Conservation (phyloP, 1,140 invertebrate genomes). For the Aphelenchoides avenae region DNA sequence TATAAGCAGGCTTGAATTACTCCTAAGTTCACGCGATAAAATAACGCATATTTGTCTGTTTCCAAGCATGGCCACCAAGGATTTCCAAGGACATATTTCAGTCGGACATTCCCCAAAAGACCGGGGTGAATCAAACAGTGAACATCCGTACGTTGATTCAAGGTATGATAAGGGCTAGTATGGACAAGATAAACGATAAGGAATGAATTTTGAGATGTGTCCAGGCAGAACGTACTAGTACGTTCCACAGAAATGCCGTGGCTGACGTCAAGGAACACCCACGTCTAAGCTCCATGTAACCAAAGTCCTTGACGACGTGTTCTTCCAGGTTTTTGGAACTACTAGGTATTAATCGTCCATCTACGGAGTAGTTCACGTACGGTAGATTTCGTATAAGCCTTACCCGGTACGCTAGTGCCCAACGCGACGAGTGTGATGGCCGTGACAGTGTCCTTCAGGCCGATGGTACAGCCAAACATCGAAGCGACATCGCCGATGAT, state of each 20-base stretch:
- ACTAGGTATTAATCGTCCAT: too few relatives aligned
- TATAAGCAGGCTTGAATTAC: constrained; percentile 24
- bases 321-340: too few relatives aligned
- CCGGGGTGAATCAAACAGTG: too few relatives aligned
- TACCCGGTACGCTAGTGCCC: constrained; percentile 53
- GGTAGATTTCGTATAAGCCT: too few relatives aligned
- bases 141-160: not conserved
- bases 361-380: too few relatives aligned
- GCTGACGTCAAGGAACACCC: not conserved
- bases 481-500: constrained; percentile 91
- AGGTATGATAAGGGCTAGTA: not conserved
- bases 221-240: not conserved
- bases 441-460: constrained; percentile 88
- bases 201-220: not conserved
- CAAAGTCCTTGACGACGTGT: not conserved
- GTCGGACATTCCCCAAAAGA: not conserved
- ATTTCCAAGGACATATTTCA: not conserved
- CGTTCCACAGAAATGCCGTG: not conserved
- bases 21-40: not conserved
- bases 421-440: constrained; percentile 76
- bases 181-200: not conserved
- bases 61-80: not conserved
- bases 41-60: constrained; percentile 4
- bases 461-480: constrained; percentile 90
- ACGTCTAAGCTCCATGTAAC: not conserved